These are phyloP conservation scores for Mystacides longicornis DNA, from an alignment of 2,888 invertebrate species.

Conservation along the genomic window DNA sequence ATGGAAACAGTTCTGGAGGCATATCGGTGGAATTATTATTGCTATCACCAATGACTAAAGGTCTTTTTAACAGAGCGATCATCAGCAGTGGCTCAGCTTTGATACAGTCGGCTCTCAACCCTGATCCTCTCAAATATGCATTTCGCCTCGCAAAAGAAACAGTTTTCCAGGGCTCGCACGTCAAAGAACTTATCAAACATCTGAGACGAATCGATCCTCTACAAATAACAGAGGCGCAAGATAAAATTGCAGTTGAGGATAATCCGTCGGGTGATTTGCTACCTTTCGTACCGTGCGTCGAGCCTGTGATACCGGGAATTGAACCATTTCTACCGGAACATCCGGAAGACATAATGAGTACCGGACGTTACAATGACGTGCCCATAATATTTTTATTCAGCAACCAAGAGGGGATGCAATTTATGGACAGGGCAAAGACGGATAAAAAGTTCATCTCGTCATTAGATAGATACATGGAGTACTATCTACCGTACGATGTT, in stretches of 20 bases:
- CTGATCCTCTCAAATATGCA: slow-evolving; percentile 30
- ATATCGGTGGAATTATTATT: slow-evolving; percentile 35
- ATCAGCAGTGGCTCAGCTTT: slow-evolving; percentile 34
- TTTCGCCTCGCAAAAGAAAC: slow-evolving; percentile 41
- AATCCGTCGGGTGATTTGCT: slow-evolving; percentile 30
- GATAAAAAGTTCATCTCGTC: not conserved
- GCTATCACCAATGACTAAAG: slow-evolving; percentile 35
- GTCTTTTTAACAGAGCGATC: slow-evolving; percentile 41
- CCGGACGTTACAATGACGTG: slow-evolving; percentile 5
- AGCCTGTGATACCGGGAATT: slow-evolving; percentile 36
- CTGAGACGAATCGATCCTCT: slow-evolving; percentile 34
- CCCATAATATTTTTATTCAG: slow-evolving; percentile 9
- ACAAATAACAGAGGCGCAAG: slow-evolving; percentile 34
- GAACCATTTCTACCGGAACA: slow-evolving; percentile 36
- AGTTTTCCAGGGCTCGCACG: slow-evolving; percentile 36
- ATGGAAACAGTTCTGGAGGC: slow-evolving; percentile 43
- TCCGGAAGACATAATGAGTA: slow-evolving; percentile 34
- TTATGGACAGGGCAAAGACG: not conserved
- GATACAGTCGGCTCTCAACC: slow-evolving; percentile 34
- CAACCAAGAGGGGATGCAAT: slow-evolving; percentile 3
- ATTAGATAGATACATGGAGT: slow-evolving; percentile 4
- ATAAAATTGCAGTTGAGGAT: slow-evolving; percentile 32
- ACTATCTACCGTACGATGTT: slow-evolving; percentile 1
- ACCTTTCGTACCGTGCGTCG: slow-evolving; percentile 38
- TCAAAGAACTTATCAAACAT: slow-evolving; percentile 33